Conservation (phyloP, 2,113 vertebrate genomes). For the Clupea harengus region DNA sequence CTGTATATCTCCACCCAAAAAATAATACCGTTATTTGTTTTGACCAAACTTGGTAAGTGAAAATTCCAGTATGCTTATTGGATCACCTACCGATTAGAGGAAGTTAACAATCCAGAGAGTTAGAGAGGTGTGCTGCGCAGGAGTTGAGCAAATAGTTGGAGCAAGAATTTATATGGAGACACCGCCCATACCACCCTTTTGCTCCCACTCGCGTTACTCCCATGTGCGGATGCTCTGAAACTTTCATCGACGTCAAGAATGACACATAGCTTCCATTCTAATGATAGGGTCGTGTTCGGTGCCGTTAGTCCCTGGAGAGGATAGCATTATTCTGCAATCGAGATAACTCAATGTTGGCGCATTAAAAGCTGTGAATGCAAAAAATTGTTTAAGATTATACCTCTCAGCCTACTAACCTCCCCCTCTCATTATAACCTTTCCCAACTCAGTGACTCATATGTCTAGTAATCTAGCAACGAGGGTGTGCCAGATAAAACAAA, state of each 20-base stretch:
- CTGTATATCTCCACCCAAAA: neutral
- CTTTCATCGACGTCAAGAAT: neutral
- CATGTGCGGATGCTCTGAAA: neutral
- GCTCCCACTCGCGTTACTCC: neutral
- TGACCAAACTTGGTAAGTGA: neutral
- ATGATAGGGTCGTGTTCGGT: neutral
- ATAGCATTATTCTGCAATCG: neutral
- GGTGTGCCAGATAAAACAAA: neutral
- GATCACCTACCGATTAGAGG: neutral
- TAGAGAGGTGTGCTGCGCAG: neutral
- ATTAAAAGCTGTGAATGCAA: too few relatives aligned
- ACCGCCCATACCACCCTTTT: slow-evolving; percentile 50
- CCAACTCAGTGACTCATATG: slow-evolving; percentile 36
- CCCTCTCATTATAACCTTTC: slow-evolving; percentile 11
- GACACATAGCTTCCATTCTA: neutral
- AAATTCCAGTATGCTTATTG: neutral
- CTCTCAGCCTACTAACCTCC: neutral
- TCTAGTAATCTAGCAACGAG: neutral
- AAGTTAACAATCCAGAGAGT: neutral
- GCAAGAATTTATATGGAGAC: slow-evolving; percentile 44
- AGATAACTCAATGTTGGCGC: neutral
- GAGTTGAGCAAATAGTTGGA: slow-evolving; percentile 31
- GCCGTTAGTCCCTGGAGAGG: neutral
- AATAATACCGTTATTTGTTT: neutral
- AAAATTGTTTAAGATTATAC: too few relatives aligned